Evolutionary conservation across 2,797 vertebrate species (phyloP).

Genomic region (Labeo calbasu): DNA sequence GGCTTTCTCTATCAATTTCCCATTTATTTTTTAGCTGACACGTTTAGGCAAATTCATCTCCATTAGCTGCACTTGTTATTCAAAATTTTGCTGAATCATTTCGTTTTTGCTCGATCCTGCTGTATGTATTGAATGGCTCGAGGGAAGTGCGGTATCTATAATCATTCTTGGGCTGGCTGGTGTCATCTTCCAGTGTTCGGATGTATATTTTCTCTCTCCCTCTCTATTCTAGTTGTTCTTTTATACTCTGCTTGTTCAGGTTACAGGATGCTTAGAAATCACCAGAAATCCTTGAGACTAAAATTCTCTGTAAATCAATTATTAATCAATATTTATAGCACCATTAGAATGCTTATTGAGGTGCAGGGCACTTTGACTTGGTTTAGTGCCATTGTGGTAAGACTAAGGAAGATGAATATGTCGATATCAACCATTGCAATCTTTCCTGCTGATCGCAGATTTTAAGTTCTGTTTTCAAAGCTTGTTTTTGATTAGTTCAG

Average conservation of each 20-base stretch:
- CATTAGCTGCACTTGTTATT: slow-evolving; percentile 28
- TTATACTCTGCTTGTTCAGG: slow-evolving; percentile 44
- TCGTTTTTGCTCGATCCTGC: slow-evolving; percentile 18
- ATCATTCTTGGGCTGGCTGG: slow-evolving; percentile 35
- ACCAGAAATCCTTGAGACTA: slow-evolving; percentile 40
- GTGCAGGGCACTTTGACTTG: slow-evolving; percentile 19
- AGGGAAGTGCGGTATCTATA: slow-evolving; percentile 49
- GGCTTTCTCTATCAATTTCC: slow-evolving; percentile 11
- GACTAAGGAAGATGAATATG: slow-evolving; percentile 2
- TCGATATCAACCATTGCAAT: slow-evolving; percentile 5
- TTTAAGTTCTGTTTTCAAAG: slow-evolving; percentile 9
- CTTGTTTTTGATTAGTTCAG: slow-evolving; percentile 21
- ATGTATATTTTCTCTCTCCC: not conserved
- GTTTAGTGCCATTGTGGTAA: slow-evolving; percentile 19
- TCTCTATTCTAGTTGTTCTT: slow-evolving; percentile 14
- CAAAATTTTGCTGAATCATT: slow-evolving; percentile 54
- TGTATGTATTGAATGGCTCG: slow-evolving; percentile 48
- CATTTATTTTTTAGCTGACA: slow-evolving; percentile 15
- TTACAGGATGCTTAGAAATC: slow-evolving; percentile 49
- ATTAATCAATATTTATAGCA: slow-evolving; percentile 33
- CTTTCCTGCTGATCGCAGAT: not conserved
- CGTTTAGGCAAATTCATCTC: slow-evolving; percentile 22
- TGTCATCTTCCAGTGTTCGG: slow-evolving; percentile 41
- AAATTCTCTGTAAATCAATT: slow-evolving; percentile 19
- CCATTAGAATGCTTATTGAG: slow-evolving; percentile 19